These are phyloP conservation scores for Chaetura pelagica DNA, from an alignment of 2,113 vertebrate genomes.

Conservation along the genomic window DNA sequence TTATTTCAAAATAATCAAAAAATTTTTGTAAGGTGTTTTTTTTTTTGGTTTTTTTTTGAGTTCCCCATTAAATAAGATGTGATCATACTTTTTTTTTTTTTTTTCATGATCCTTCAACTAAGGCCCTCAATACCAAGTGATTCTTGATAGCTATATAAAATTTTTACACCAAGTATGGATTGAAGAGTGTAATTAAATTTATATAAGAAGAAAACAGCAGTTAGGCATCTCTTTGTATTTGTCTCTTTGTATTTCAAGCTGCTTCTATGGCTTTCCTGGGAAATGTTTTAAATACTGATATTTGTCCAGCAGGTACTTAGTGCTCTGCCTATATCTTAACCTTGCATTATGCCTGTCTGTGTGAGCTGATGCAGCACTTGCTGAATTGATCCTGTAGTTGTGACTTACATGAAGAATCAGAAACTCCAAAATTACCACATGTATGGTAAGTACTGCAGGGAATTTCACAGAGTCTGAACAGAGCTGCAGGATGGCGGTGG, in stretches of 20 bases:
- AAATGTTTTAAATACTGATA: not conserved
- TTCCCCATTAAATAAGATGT: not conserved
- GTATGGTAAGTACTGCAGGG: not conserved
- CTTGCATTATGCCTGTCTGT: not conserved
- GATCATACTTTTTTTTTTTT: not conserved
- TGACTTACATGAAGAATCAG: not conserved
- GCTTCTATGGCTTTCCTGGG: not conserved
- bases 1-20: not conserved
- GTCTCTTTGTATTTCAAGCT: not conserved
- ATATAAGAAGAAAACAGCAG: not conserved
- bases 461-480: not conserved
- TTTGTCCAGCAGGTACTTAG: not conserved
- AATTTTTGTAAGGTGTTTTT: no score
- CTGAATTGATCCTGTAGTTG: not conserved
- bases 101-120: not conserved
- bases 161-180: not conserved
- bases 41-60: not conserved
- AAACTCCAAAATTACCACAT: not conserved
- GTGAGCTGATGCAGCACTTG: not conserved
- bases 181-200: not conserved
- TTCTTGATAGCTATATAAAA: not conserved
- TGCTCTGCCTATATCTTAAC: not conserved
- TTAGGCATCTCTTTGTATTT: not conserved
- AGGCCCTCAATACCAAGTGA: not conserved
- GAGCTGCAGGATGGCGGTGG: not conserved